Conservation (phyloP, 2,888 invertebrate species). For the Villa cingulata region DNA sequence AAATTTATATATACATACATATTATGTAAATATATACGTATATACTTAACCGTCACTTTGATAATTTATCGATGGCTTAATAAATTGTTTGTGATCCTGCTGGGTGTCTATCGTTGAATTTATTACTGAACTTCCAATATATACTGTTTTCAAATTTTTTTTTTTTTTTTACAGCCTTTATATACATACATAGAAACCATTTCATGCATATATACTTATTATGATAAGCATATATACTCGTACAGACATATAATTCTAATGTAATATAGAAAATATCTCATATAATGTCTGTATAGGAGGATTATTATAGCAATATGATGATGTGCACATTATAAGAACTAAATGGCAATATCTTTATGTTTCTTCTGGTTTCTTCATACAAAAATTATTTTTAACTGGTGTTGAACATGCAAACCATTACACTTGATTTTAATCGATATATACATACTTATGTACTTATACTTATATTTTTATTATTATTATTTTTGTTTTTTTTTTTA, state of each 20-base stretch:
- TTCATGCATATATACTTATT: neutral
- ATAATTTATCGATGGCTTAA: slow-evolving; percentile 21
- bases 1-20: no score
- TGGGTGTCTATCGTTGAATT: slow-evolving; percentile 20
- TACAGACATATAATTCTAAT: neutral
- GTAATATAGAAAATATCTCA: no score
- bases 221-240: neutral
- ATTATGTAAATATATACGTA: no score
- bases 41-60: slow-evolving; percentile 1
- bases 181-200: no score
- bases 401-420: slow-evolving; percentile 5
- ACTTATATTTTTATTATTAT: no score
- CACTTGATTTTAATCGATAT: neutral
- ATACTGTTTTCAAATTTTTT: no score
- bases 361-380: neutral
- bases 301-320: no score
- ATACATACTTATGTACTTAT: no score
- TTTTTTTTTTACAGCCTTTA: no score
- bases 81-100: slow-evolving; percentile 20
- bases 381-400: neutral
- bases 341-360: neutral
- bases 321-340: no score
- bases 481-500: no score
- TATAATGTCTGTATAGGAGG: no score
- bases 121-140: slow-evolving; percentile 10